These are phyloP conservation scores for Noctilio leporinus DNA, from an alignment of 2,113 vertebrate genomes.

Conservation along the genomic window DNA sequence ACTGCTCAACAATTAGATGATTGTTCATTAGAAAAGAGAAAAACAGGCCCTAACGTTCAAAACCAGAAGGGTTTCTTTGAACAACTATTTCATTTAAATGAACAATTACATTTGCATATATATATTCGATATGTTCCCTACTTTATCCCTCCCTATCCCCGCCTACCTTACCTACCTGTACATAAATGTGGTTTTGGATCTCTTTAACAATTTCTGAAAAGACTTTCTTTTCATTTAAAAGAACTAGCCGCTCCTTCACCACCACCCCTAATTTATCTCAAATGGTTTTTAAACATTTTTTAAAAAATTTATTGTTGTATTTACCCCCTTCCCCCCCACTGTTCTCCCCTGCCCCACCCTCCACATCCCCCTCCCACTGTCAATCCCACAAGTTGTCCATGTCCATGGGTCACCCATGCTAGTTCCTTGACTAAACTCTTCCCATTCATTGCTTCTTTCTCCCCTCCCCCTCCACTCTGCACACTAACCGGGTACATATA, in stretches of 20 bases:
- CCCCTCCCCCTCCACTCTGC: too few species aligned
- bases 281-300: constrained; percentile 28
- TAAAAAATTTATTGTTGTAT: too few species aligned
- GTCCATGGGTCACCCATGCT: too few species aligned
- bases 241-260: background rate
- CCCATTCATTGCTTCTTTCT: too few species aligned
- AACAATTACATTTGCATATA: background rate
- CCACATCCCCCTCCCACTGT: too few species aligned
- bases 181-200: constrained; percentile 9
- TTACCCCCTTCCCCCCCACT: too few species aligned
- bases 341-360: too few species aligned
- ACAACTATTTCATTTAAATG: constrained; percentile 22
- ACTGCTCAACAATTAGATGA: background rate
- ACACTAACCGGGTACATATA: background rate
- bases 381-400: too few species aligned
- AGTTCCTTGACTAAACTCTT: too few species aligned
- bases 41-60: background rate
- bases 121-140: background rate
- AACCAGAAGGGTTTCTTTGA: background rate
- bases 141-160: background rate
- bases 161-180: background rate
- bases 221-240: constrained; percentile 3
- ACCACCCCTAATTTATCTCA: background rate
- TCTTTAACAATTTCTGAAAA: constrained; percentile 1
- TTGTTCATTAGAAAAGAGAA: background rate